These are phyloP conservation scores for Thymelicus sylvestris DNA, from an alignment of 2,888 invertebrate genomes.

Conservation along the genomic window DNA sequence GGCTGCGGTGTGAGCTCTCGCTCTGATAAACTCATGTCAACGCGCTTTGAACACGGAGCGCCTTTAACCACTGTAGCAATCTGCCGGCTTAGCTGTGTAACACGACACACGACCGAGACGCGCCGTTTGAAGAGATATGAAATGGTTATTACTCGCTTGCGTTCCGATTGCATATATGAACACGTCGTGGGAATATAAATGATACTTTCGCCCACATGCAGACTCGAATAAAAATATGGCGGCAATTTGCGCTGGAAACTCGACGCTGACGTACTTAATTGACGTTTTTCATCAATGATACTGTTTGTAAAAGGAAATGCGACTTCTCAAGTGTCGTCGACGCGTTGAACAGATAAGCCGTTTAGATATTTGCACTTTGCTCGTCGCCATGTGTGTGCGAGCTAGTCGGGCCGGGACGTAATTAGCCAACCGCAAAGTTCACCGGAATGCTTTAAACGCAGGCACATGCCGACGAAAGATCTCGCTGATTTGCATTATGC, in stretches of 20 bases:
- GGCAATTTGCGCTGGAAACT: slow-evolving; percentile 26
- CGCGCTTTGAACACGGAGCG: slow-evolving; percentile 73
- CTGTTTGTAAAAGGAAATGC: slow-evolving; percentile 26
- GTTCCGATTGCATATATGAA: slow-evolving; percentile 35
- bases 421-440: slow-evolving; percentile 75
- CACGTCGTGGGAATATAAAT: slow-evolving; percentile 37
- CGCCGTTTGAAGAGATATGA: slow-evolving; percentile 35
- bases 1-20: slow-evolving; percentile 73
- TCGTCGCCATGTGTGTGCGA: slow-evolving; percentile 49
- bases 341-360: slow-evolving; percentile 63
- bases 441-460: slow-evolving; percentile 59
- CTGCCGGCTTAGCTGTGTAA: slow-evolving; percentile 52
- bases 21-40: slow-evolving; percentile 81
- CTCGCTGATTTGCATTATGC: slow-evolving; percentile 50
- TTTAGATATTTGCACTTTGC: slow-evolving; percentile 66
- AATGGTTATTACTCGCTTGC: slow-evolving; percentile 36
- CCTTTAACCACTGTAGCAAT: slow-evolving; percentile 64
- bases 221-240: slow-evolving; percentile 18
- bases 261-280: slow-evolving; percentile 26
- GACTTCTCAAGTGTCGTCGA: slow-evolving; percentile 39
- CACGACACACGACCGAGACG: slow-evolving; percentile 42
- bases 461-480: slow-evolving; percentile 51
- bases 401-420: slow-evolving; percentile 61
- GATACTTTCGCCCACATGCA: slow-evolving; percentile 32
- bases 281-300: slow-evolving; percentile 31